Conservation (phyloP, 37 sponge, comb jelly and placozoan species). For the Theonella swinhoei region DNA sequence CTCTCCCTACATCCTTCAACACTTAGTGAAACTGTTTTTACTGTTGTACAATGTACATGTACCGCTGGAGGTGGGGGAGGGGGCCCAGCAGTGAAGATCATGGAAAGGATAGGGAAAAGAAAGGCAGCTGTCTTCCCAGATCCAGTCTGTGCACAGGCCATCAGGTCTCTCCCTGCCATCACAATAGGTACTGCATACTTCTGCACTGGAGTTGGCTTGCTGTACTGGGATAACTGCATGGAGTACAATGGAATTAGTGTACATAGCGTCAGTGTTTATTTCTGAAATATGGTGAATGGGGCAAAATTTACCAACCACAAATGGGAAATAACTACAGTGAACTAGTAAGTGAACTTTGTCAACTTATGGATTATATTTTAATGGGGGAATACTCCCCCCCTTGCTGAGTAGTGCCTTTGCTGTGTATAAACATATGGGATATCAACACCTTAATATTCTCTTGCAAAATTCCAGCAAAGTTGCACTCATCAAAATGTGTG, state of each 20-base stretch:
- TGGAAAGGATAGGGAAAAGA: slow-evolving; percentile 88
- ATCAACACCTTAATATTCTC: slow-evolving; percentile 66
- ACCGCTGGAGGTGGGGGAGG: slow-evolving; percentile 21
- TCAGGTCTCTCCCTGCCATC: slow-evolving; percentile 85
- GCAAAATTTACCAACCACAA: no score
- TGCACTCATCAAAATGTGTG: slow-evolving; percentile 71
- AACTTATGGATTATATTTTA: no score
- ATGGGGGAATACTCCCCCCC: no score
- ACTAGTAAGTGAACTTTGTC: no score
- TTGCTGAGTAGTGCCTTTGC: no score
- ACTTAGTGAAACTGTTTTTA: no score
- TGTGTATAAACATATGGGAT: no score
- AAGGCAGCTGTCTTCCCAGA: slow-evolving; percentile 99
- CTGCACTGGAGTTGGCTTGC: slow-evolving; percentile 98
- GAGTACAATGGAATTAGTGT: neutral
- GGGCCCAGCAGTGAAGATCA: slow-evolving; percentile 82
- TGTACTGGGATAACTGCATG: slow-evolving; percentile 78
- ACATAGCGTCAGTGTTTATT: no score
- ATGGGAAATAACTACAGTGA: no score
- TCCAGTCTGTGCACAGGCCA: slow-evolving; percentile 99
- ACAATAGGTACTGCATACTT: slow-evolving; percentile 96
- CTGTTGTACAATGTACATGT: neutral
- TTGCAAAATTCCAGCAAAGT: slow-evolving; percentile 81
- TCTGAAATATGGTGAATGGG: no score
- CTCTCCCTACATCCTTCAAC: no score